Percentiles rank a stretch among this genome's conserved stretches.
These are phyloP conservation scores for Aegotheles bennettii DNA, from an alignment of 2,113 vertebrate species.

Conservation along the genomic window DNA sequence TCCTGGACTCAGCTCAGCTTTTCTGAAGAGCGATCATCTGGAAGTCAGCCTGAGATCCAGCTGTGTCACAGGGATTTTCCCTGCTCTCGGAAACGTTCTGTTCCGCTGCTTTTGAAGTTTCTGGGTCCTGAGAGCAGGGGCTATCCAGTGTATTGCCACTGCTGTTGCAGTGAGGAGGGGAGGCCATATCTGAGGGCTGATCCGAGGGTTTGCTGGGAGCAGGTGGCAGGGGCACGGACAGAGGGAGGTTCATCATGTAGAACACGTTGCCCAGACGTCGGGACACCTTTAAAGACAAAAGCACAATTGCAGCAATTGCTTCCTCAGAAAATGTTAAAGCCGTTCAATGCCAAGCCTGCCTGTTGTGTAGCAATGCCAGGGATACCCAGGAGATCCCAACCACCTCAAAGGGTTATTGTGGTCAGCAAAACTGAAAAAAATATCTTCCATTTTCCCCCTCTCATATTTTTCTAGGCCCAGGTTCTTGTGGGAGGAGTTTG, in stretches of 20 bases:
- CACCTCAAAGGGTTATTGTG: neutral
- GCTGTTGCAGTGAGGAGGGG: constrained; percentile 81
- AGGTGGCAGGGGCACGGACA: constrained; percentile 57
- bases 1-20: neutral
- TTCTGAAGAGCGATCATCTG: constrained; percentile 58
- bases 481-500: neutral
- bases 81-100: constrained; percentile 71
- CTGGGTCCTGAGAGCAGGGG: constrained; percentile 77
- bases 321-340: neutral
- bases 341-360: neutral
- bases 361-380: neutral
- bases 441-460: neutral
- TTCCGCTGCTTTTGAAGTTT: constrained; percentile 74
- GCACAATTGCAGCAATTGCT: neutral
- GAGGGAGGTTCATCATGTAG: constrained; percentile 83
- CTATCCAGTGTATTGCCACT: constrained; percentile 73
- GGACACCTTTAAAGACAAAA: constrained; percentile 81
- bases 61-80: constrained; percentile 70
- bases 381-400: neutral
- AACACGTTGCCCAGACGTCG: constrained; percentile 81
- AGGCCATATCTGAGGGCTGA: constrained; percentile 74
- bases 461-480: neutral
- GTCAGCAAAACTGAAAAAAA: neutral
- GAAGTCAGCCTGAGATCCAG: constrained; percentile 52
- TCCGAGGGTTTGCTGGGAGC: constrained; percentile 75